Evolutionary conservation across 2,888 invertebrate genomes (phyloP), one percentile per base, ranked within the genome.

Genomic region (Diabrotica balteata): DNA sequence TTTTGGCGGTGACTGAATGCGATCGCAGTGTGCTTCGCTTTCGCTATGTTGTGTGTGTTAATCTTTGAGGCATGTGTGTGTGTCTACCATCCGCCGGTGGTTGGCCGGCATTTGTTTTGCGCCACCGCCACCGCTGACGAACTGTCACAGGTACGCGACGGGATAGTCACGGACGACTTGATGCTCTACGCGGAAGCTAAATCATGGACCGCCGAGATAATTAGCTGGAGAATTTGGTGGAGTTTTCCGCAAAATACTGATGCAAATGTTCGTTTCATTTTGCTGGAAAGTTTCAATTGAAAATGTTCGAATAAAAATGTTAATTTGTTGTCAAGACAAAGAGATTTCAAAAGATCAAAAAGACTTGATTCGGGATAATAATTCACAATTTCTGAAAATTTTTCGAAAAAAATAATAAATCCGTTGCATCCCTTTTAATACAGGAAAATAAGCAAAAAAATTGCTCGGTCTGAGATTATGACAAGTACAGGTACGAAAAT

Each of bases 11-110:
- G 61, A 65, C 65, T 62, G 65, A 65, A 68, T 64, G 58, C 45
- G 59, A 59, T 59, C 63, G 63, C 63, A 57, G 50, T 44, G 32
- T 50, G 59, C 59, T 43, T 49, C 50, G 51, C 49, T 47, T 47
- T 47, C 47, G 47, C 47, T 47, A 10, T 47, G 10, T 8, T 47
- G 10, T 59, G 59, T 59, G 63, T 61, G 67, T 68, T 65, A 69
- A 69, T 69, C 69, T 66, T 71, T 66, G 59, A 62, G 62, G 66
- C 66, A 68, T 66, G 68, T 65, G 63, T 60, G 54, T 45, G 63
- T 60, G 54, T 45, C 53, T 63, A 46, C 57, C 54, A 62, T 63
- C 68, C 68, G 70, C 61, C 63, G 63, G 71, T 69, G 67, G 71
- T 67, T 68, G 60, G 64, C 59, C 58, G 67, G 53, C n/a, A 63